Conservation (phyloP, 2,888 invertebrate genomes). For the Rhagium mordax region DNA sequence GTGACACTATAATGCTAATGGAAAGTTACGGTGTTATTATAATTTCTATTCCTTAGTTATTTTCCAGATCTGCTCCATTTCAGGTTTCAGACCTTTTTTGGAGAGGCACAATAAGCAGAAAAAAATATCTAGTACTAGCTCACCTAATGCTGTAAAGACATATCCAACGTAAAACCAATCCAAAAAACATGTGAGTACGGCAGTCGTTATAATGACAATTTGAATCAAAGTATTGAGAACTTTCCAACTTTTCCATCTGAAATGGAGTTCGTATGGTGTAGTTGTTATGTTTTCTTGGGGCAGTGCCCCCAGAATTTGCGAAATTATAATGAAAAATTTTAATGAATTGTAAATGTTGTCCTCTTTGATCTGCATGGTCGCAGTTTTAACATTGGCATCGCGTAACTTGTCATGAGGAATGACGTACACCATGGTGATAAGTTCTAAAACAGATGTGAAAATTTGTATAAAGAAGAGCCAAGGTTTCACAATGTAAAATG, state of each 20-base stretch:
- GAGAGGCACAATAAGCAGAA: too few relatives aligned
- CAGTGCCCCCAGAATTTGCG: conserved; percentile 43
- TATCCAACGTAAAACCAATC: conserved; percentile 41
- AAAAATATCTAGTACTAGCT: too few relatives aligned
- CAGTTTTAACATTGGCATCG: neutral
- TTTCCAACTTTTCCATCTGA: conserved; percentile 49
- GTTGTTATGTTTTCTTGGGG: conserved; percentile 39
- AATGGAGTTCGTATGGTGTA: conserved; percentile 23
- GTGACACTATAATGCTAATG: too few relatives aligned
- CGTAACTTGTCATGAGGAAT: conserved; percentile 11
- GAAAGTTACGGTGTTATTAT: too few relatives aligned
- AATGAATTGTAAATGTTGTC: conserved; percentile 30
- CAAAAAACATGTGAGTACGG: conserved; percentile 38
- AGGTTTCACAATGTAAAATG: too few relatives aligned
- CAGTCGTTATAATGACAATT: conserved; percentile 29
- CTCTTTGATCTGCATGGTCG: neutral
- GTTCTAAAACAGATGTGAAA: neutral
- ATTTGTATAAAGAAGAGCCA: too few relatives aligned
- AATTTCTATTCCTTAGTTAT: too few relatives aligned
- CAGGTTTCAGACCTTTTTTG: too few relatives aligned
- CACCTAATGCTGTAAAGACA: conserved; percentile 44
- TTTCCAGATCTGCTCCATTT: too few relatives aligned
- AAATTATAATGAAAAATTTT: conserved; percentile 44
- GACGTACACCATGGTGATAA: conserved; percentile 33
- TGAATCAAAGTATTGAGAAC: conserved; percentile 40